Base-by-base conservation (phyloP, 2,888 invertebrate genomes). In the Pammene aurita region DNA sequence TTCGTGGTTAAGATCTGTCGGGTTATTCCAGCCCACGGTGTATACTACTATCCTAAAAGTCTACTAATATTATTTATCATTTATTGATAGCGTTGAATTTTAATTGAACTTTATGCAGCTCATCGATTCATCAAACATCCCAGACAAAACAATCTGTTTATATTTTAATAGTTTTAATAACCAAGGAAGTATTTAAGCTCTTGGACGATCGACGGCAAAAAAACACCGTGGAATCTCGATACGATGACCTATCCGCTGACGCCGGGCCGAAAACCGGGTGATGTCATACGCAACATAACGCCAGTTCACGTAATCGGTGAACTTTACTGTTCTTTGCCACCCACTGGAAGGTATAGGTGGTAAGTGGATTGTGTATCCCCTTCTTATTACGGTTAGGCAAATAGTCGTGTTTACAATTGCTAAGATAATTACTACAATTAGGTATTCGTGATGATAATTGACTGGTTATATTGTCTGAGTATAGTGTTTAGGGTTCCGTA, bases 271-370 rank as follows among this genome's bases (percentile, higher is more conserved):
- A 69, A 71, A 71, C 56, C 62, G 68, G 76, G 57, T 83, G 83
- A 83, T 80, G 79, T 84, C 84, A 83, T 81, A 71, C 73, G 52
- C 68, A 73, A 75, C 74, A 76, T 77, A 75, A 70, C 64, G 72
- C 70, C 66, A 50, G 65, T 73, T 64, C 70, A 72, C 74, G 71
- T 74, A 75, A 75, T 61, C 71, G 52, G 34, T 42, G 48, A 66
- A 66, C 56, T 63, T 56, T 63, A 41, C 58, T 60, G 61, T 71
- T 52, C 18, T 41, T 34, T n/a, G 18, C 26, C 44, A 34, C 60
- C 68, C 62, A 65, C 68, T 48, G 44, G 18, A 34, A 56, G 38
- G n/a, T 48, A 13, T 41, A 42, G 0, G 46, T n/a, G 14, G 26
- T 26, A 26, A 18, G 13, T 52, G 26, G 11, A 26, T 26, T 26